These are phyloP conservation scores for Siniperca obscura DNA, from an alignment of 2,797 vertebrate genomes.

Conservation along the genomic window DNA sequence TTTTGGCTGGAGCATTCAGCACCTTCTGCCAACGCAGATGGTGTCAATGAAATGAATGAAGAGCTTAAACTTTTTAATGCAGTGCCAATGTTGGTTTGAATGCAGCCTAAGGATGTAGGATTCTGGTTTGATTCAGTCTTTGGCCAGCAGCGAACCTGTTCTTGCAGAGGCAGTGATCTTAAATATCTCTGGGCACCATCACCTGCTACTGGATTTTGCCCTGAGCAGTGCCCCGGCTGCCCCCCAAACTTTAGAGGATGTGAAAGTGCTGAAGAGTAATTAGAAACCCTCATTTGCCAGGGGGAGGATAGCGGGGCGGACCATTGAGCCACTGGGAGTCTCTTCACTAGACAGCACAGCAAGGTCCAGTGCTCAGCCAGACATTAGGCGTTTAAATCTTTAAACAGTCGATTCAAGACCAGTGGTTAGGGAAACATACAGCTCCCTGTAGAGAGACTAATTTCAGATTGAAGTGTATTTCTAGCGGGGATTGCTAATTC, in stretches of 20 bases:
- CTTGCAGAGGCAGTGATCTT: neutral
- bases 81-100: neutral
- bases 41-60: neutral
- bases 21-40: neutral
- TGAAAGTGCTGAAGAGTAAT: slow-evolving; percentile 70
- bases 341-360: slow-evolving; percentile 50
- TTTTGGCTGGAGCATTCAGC: neutral
- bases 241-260: slow-evolving; percentile 46
- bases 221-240: slow-evolving; percentile 10
- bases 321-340: slow-evolving; percentile 40
- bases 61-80: neutral
- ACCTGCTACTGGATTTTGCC: slow-evolving; percentile 16
- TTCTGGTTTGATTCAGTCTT: neutral
- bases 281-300: slow-evolving; percentile 50
- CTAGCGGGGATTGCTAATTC: slow-evolving; percentile 68
- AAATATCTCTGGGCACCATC: neutral
- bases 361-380: slow-evolving; percentile 62
- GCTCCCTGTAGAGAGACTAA: slow-evolving; percentile 59
- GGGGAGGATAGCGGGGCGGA: slow-evolving; percentile 19
- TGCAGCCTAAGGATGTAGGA: neutral
- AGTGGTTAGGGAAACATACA: slow-evolving; percentile 35
- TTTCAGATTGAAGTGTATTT: slow-evolving; percentile 62
- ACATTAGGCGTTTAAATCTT: slow-evolving; percentile 69
- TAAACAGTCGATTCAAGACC: slow-evolving; percentile 63
- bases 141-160: neutral